A percentile compares a stretch with the other conserved stretches of the same genome.
phyloP scores from a whole-genome alignment of 2,797 vertebrate genomes.

The Halcyon chelicuti region DNA sequence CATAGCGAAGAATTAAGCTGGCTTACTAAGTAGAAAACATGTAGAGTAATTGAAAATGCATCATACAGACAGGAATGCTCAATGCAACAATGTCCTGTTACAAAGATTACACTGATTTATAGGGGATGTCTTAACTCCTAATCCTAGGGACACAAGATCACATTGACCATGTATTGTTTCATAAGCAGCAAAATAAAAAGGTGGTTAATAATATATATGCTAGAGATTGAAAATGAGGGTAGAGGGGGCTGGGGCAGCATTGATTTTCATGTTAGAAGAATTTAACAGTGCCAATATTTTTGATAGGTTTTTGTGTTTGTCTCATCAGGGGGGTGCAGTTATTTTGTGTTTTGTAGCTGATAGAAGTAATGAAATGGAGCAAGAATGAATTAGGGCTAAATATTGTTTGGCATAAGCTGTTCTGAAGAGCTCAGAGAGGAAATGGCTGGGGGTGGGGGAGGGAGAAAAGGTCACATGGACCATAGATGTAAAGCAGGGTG shows the following conservation, averaged over 20 bases:
- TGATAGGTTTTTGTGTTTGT: constrained; percentile 63
- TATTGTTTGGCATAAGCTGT: constrained; percentile 49
- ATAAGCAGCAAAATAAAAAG: constrained; percentile 71
- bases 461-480: constrained; percentile 56
- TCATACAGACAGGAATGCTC: constrained; percentile 76
- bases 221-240: constrained; percentile 69
- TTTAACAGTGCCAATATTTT: constrained; percentile 56
- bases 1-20: constrained; percentile 84
- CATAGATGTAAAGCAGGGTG: constrained; percentile 52
- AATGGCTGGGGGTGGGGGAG: constrained; percentile 31
- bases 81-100: constrained; percentile 71
- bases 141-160: constrained; percentile 73
- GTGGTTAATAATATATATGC: constrained; percentile 73
- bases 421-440: constrained; percentile 65
- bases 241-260: constrained; percentile 23
- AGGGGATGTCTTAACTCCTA: constrained; percentile 79
- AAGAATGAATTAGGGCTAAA: constrained; percentile 66
- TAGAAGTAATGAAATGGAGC: constrained; percentile 49
- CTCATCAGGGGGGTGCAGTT: constrained; percentile 49
- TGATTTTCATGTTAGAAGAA: constrained; percentile 59
- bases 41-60: constrained; percentile 85
- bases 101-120: constrained; percentile 84
- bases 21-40: constrained; percentile 86
- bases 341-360: constrained; percentile 57
- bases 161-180: constrained; percentile 66